Evolutionary conservation across 2,888 invertebrate genomes (phyloP), one percentile per base, ranked within the genome.

Genomic region (Eupithecia pulchellata): DNA sequence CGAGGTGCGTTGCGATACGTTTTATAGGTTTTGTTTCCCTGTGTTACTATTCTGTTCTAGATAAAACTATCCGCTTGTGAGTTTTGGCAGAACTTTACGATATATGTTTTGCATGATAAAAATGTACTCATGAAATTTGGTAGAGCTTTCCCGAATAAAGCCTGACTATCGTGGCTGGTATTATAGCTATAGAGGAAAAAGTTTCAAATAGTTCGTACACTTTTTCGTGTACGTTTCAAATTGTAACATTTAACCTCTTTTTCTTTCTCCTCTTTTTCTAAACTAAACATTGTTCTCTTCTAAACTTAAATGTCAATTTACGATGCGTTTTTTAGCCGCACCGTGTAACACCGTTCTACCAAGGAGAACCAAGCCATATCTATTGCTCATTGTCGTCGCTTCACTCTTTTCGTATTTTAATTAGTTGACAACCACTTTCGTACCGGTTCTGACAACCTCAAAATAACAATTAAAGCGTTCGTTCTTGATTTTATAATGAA

Each of bases 391-490:
- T 85, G 85, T 85, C 83, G 79, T 78, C 79, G 78, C 81, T 82
- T 82, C 82, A 77, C 86, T 85, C 82, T 85, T 89, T 84, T 84
- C 81, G 83, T 86, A 90, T 91, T 90, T 84, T 86, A 92, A 91
- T 89, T 88, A 82, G 79, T 82, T 79, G 83, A 88, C 90, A 89
- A 89, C 88, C 85, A 73, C 72, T 72, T 80, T 73, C 78, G 81
- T 84, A 87, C 86, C 86, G 85, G 87, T 89, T 89, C 81, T 87
- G 79, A 79, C 82, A 86, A 86, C 82, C 84, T 87, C 82, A 78
- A 84, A 90, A 91, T 91, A 89, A 87, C 81, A 75, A 77, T 81
- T 77, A 79, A 75, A 72, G 75, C 79, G 76, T 83, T 80, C 76
- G 75, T 81, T 81, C 84, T 86, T 86, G 86, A 85, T 86, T 86